These are phyloP conservation scores for Varanus salvator DNA, from an alignment of 2,113 vertebrate genomes.

Conservation along the genomic window DNA sequence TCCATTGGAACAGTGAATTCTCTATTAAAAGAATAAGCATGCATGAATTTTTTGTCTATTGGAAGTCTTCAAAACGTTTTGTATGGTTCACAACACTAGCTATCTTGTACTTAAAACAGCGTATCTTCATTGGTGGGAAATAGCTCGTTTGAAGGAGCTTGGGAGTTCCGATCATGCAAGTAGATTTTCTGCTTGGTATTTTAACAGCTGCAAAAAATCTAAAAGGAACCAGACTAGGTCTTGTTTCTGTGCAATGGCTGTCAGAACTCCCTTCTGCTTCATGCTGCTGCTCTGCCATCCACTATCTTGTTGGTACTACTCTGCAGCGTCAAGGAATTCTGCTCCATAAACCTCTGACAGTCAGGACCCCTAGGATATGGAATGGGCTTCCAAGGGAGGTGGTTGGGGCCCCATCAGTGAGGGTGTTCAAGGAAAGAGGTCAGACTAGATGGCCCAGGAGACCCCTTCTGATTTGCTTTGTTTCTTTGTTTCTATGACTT, in stretches of 20 bases:
- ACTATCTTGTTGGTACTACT: conserved; percentile 6
- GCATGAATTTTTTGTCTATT: background rate
- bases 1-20: background rate
- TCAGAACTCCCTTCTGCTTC: background rate
- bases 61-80: background rate
- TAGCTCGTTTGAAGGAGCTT: background rate
- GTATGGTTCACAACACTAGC: background rate
- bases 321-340: background rate
- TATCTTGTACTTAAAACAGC: background rate
- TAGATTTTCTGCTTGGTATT: background rate
- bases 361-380: no score
- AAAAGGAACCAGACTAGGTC: background rate
- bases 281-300: background rate
- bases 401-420: no score
- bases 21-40: background rate
- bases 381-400: no score
- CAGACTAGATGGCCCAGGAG: no score
- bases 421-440: no score
- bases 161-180: background rate
- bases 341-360: background rate
- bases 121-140: background rate
- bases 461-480: no score
- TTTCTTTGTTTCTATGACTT: background rate
- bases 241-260: background rate
- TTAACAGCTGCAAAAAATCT: conserved; percentile 1